Conservation (phyloP, 2,888 invertebrate species). For the Azorinus chamasolen region DNA sequence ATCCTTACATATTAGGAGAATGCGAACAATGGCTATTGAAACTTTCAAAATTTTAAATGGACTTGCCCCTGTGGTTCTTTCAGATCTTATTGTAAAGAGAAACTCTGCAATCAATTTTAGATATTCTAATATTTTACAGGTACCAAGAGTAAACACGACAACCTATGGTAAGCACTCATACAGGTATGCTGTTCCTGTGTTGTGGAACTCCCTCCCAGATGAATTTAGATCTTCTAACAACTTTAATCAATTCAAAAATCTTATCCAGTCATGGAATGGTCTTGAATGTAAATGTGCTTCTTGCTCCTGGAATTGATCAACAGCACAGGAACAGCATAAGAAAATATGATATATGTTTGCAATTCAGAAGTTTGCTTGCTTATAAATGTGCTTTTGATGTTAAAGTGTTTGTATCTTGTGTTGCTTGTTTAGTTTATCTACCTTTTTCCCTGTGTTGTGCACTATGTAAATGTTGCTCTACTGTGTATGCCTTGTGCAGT, state of each 20-base stretch:
- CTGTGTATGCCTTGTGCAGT: too few relatives aligned
- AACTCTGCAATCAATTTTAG: too few relatives aligned
- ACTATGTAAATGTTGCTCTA: too few relatives aligned
- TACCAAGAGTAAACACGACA: conserved; percentile 15
- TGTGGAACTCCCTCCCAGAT: conserved; percentile 11
- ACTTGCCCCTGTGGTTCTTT: conserved; percentile 6
- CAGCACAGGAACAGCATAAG: conserved; percentile 9
- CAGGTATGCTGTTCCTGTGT: conserved; percentile 10
- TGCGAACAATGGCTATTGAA: too few relatives aligned
- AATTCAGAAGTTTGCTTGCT: too few relatives aligned
- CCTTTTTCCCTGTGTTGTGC: too few relatives aligned
- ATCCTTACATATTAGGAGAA: too few relatives aligned
- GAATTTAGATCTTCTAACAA: conserved; percentile 3
- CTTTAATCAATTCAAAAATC: conserved; percentile 10
- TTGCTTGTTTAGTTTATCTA: too few relatives aligned
- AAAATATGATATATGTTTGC: too few relatives aligned
- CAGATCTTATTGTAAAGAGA: too few relatives aligned
- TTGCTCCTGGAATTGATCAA: not conserved
- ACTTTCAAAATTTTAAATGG: conserved; percentile 4
- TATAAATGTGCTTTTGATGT: too few relatives aligned
- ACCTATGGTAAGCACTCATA: conserved; percentile 13
- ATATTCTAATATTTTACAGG: conserved; percentile 31
- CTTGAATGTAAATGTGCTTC: conserved; percentile 3
- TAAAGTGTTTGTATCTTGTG: too few relatives aligned
- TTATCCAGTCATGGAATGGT: conserved; percentile 2